phyloP scores from a whole-genome alignment of 2,888 invertebrate genomes.

The Pharmacophagus antenor region DNA sequence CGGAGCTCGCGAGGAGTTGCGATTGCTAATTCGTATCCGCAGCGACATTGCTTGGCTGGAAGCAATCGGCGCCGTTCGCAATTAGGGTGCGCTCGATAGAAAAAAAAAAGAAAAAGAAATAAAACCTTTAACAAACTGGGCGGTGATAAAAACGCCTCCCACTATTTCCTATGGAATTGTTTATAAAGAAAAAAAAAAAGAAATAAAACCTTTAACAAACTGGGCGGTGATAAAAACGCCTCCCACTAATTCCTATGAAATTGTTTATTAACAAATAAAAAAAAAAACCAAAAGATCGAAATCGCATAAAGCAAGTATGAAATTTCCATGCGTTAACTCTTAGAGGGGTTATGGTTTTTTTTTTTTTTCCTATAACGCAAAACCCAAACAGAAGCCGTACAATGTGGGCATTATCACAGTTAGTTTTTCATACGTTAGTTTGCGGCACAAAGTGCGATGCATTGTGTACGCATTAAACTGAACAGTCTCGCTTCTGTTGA shows the following conservation, averaged over 20 bases:
- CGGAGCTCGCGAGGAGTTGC: constrained; percentile 2
- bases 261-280: no score
- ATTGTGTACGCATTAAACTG: not conserved
- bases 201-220: constrained; percentile 4
- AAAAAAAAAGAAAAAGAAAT: constrained; percentile 2
- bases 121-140: not conserved
- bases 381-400: constrained; percentile 5
- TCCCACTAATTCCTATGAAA: not conserved
- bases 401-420: constrained; percentile 6
- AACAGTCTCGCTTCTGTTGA: not conserved
- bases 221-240: not conserved
- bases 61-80: constrained; percentile 10
- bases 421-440: not conserved
- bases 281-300: not conserved
- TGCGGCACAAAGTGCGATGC: not conserved
- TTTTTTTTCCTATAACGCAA: not conserved
- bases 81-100: constrained; percentile 4
- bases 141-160: not conserved
- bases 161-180: not conserved
- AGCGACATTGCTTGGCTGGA: constrained; percentile 8
- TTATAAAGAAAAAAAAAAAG: no score
- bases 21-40: constrained; percentile 12
- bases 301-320: constrained; percentile 2
- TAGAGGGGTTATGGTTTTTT: not conserved
- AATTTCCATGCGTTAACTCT: not conserved